Evolutionary conservation across 2,888 invertebrate genomes (phyloP), one percentile per base, ranked within the genome.

Genomic region (Platycnemis pennipes): DNA sequence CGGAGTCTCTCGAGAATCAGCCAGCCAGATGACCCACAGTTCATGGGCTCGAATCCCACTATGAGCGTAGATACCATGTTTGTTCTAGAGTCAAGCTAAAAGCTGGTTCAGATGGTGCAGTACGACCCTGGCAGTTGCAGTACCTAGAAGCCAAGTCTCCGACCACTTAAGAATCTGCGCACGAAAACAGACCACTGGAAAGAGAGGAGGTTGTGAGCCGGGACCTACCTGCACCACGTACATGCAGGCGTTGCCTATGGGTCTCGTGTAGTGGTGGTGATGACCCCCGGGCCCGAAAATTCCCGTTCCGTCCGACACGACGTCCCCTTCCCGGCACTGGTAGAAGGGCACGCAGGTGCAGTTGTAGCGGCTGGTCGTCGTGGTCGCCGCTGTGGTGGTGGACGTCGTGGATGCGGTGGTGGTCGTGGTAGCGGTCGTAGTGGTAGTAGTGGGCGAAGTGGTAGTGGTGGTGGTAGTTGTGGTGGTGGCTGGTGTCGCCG

Each of bases 281-380:
- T 91, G 56, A 45, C 45, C 44, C 13, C 87, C 87, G 53, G 37
- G 7, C 22, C 37, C 42, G 44, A 63, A 63, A 42, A 63, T 44
- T 2, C 13, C 44, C 26, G 63, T 91, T 2, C 91, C 91, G 44
- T 91, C 91, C n/a, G 91, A 22, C 1, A 91, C 13, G 3, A 91
- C 91, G 63, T 91, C 91, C 44, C 56, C n/a, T n/a, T 91, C 91
- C 63, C 91, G 44, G 53, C 91, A 91, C 63, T 63, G 91, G 44
- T 91, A 91, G 63, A 91, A 91, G 3, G 91, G 91, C 63, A 91
- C 91, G 44, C 91, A 91, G 45, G 91, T 63, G 63, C 91, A 91
- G 63, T 63, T 69, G 26, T 63, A 13, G 19, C 42, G 45, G 45
- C n/a, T 42, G 44, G 37, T 19, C 26, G 63, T 91, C 37, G 89